phyloP scores from a whole-genome alignment of 2,888 invertebrate genomes.

The Halictus ligatus region DNA sequence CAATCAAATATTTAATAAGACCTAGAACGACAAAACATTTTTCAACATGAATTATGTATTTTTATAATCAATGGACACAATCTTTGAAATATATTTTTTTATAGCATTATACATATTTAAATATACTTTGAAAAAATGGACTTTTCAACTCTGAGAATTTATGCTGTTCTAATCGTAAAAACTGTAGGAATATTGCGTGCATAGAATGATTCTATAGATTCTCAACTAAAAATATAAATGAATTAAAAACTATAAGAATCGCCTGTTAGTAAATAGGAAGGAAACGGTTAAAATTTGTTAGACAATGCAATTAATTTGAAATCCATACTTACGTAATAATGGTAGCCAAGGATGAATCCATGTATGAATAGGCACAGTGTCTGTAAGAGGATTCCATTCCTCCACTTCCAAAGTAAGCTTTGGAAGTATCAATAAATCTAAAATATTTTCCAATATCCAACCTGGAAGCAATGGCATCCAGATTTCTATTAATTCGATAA shows the following conservation, averaged over 20 bases:
- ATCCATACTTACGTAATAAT: slow-evolving; percentile 87
- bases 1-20: slow-evolving; percentile 36
- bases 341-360: slow-evolving; percentile 99
- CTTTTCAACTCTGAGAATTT: no score
- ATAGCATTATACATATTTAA: no score
- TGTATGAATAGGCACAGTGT: slow-evolving; percentile 97
- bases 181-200: no score
- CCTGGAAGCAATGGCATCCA: slow-evolving; percentile 93
- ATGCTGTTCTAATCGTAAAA: no score
- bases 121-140: no score
- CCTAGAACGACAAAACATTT: slow-evolving; percentile 64
- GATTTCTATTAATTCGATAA: slow-evolving; percentile 91
- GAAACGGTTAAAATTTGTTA: neutral
- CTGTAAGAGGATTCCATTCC: slow-evolving; percentile 97
- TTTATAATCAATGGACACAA: neutral
- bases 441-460: slow-evolving; percentile 93
- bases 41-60: neutral
- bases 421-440: slow-evolving; percentile 93
- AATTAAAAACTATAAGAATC: no score
- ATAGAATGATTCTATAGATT: no score
- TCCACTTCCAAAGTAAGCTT: slow-evolving; percentile 91
- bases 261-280: neutral
- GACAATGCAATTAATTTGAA: neutral
- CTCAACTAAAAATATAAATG: no score
- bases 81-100: no score